Percentiles rank a stretch among this genome's conserved stretches.
These are phyloP conservation scores for Lontra canadensis DNA, from an alignment of 2,113 vertebrate genomes.

Conservation along the genomic window DNA sequence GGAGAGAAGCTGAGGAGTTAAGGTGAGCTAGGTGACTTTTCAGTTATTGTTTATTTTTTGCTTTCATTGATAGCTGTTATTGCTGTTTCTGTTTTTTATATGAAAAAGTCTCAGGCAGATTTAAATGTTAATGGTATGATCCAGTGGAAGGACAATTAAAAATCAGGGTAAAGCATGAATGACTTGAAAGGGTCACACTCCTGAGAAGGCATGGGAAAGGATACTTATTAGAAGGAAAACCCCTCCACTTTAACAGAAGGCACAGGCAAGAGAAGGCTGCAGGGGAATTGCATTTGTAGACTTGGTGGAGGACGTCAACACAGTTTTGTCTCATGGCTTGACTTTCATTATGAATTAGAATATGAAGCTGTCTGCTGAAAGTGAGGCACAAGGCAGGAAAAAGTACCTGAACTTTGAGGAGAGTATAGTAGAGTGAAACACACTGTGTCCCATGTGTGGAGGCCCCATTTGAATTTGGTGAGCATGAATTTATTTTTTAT, in stretches of 20 bases:
- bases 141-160: not conserved
- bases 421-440: not conserved
- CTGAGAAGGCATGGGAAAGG: not conserved
- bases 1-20: not conserved
- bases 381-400: not conserved
- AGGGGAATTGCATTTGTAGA: not conserved
- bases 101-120: not conserved
- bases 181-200: not conserved
- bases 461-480: not conserved
- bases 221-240: not conserved
- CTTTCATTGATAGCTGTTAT: not conserved
- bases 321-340: not conserved
- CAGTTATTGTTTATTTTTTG: not conserved
- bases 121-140: not conserved
- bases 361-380: not conserved
- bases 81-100: not conserved
- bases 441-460: not conserved
- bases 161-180: not conserved
- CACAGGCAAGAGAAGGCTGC: not conserved
- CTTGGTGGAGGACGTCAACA: not conserved
- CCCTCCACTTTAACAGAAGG: not conserved
- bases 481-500: not conserved
- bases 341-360: constrained; percentile 27
- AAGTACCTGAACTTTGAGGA: not conserved
- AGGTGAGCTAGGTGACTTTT: not conserved